Evolutionary conservation across 2,797 vertebrate genomes (phyloP).

Genomic region (Amblyraja radiata): DNA sequence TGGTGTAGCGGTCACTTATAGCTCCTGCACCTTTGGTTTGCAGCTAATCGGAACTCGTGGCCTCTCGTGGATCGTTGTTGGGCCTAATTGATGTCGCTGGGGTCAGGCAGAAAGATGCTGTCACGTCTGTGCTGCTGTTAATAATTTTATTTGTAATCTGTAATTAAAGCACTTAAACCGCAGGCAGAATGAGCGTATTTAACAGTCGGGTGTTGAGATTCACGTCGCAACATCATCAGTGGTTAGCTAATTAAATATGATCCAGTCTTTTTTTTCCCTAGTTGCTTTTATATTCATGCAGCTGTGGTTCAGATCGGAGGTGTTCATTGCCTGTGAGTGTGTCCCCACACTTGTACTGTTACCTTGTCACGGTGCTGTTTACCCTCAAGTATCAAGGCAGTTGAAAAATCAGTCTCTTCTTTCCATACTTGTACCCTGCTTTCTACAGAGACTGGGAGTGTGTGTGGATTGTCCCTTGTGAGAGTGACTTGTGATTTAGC

Average conservation of each 20-base stretch:
- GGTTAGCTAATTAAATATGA: neutral
- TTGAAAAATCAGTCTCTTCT: neutral
- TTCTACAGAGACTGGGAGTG: no score
- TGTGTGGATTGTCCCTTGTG: neutral
- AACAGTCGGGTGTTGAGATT: constrained; percentile 18
- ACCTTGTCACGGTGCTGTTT: no score
- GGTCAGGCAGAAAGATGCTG: constrained; percentile 29
- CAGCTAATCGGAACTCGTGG: neutral
- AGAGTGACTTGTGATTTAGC: neutral
- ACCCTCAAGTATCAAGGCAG: neutral
- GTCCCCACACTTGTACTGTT: neutral
- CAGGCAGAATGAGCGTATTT: constrained; percentile 12
- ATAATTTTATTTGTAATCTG: constrained; percentile 27
- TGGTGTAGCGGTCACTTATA: neutral
- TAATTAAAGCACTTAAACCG: constrained; percentile 37
- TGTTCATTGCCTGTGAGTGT: neutral
- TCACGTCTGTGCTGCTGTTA: constrained; percentile 9
- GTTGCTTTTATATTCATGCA: neutral
- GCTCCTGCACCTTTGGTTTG: neutral
- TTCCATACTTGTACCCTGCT: neutral
- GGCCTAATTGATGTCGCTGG: constrained; percentile 35
- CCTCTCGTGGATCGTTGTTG: neutral
- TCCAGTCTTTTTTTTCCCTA: neutral
- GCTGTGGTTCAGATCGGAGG: neutral
- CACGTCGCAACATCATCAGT: neutral